Percentiles rank a stretch among this genome's conserved stretches.
These are phyloP conservation scores for Chlorospingus flavigularis DNA, from an alignment of 2,797 vertebrate species.

Conservation along the genomic window DNA sequence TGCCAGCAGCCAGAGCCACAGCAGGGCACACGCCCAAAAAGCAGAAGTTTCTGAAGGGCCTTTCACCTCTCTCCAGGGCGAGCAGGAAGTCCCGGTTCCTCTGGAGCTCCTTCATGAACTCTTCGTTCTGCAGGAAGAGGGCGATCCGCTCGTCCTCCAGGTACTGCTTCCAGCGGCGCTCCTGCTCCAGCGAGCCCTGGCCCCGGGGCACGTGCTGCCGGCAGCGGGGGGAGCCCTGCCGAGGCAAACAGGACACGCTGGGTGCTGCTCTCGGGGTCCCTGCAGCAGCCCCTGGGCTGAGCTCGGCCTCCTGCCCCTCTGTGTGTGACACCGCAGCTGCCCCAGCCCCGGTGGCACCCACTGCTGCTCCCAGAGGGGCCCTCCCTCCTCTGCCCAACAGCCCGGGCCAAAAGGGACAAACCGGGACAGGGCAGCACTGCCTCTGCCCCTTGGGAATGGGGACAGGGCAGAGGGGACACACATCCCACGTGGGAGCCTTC, in stretches of 20 bases:
- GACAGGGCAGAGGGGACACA: accelerated
- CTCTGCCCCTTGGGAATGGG: neutral
- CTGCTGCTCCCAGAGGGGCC: neutral
- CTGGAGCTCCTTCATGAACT: conserved; percentile 97
- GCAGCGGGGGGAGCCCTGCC: conserved; percentile 75
- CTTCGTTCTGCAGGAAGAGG: conserved; percentile 94
- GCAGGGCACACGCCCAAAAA: neutral
- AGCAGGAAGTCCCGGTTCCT: conserved; percentile 94
- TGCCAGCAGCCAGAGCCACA: neutral
- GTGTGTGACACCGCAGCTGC: accelerated
- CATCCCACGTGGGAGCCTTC: accelerated
- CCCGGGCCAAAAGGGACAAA: neutral
- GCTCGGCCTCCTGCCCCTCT: neutral
- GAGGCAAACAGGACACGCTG: neutral
- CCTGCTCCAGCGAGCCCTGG: conserved; percentile 80
- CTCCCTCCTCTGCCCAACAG: neutral
- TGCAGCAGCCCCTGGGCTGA: neutral
- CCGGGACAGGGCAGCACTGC: neutral
- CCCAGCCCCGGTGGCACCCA: accelerated
- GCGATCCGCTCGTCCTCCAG: conserved; percentile 94
- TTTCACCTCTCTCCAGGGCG: conserved; percentile 91
- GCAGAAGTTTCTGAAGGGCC: neutral
- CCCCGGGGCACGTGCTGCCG: neutral
- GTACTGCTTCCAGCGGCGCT: conserved; percentile 93
- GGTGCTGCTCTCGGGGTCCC: neutral